Evolutionary conservation across 23 tunicate genomes (phyloP).

Genomic region (Corella eumyota): DNA sequence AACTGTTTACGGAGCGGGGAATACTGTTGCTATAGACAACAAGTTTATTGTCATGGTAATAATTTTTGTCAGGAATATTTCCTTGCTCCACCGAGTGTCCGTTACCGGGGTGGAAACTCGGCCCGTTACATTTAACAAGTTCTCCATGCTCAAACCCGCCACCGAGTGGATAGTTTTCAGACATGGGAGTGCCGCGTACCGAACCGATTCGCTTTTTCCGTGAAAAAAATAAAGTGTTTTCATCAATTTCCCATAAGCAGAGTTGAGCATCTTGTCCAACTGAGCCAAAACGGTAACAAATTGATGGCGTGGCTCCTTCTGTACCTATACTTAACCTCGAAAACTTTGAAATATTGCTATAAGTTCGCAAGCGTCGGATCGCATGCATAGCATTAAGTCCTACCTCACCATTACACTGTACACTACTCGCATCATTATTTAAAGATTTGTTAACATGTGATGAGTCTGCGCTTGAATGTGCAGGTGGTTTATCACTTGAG

Average conservation of each 20-base stretch:
- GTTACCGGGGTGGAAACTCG: not conserved
- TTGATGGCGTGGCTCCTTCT: slow-evolving; percentile 30
- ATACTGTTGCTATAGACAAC: slow-evolving; percentile 20
- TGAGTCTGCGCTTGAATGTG: not conserved
- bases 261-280: slow-evolving; percentile 95
- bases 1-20: slow-evolving; percentile 21
- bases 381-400: slow-evolving; percentile 6
- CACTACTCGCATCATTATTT: not conserved
- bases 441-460: not conserved
- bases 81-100: not conserved
- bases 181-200: not conserved
- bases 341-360: slow-evolving; percentile 69
- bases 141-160: not conserved
- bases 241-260: slow-evolving; percentile 94
- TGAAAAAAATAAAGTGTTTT: slow-evolving; percentile 27
- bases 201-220: not conserved
- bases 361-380: slow-evolving; percentile 44
- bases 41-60: not conserved
- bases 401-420: slow-evolving; percentile 1
- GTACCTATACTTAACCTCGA: slow-evolving; percentile 57
- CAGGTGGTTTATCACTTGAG: slow-evolving; percentile 1
- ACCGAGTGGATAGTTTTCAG: not conserved
- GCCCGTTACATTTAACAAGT: not conserved
- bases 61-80: not conserved
- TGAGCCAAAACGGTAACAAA: slow-evolving; percentile 89